Evolutionary conservation across 2,797 vertebrate genomes (phyloP).

Genomic region (Scomberomorus guttatus): DNA sequence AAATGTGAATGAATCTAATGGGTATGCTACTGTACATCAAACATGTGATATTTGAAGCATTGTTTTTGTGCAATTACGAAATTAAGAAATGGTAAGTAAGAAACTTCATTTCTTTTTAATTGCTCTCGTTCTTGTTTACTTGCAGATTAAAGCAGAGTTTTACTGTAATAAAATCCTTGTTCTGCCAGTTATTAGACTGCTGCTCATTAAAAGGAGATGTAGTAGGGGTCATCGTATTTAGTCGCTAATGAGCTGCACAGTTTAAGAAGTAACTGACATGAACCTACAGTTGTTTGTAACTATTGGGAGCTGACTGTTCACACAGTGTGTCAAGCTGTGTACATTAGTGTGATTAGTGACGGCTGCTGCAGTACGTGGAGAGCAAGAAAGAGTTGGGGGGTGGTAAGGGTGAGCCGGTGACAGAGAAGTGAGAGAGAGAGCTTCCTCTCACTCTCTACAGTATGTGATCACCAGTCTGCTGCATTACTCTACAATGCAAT

Average conservation of each 20-base stretch:
- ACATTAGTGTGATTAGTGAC: conserved; percentile 75
- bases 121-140: not conserved
- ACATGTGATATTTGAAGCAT: too few species aligned
- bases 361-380: conserved; percentile 71
- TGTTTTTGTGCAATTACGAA: not conserved
- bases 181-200: conserved; percentile 18
- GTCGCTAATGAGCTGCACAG: conserved; percentile 27
- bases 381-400: conserved; percentile 46
- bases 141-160: conserved; percentile 23
- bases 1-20: not conserved
- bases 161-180: not conserved
- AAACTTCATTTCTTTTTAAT: not conserved
- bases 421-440: conserved; percentile 42
- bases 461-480: conserved; percentile 73
- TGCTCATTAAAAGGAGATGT: not conserved
- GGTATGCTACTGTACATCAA: not conserved
- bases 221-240: not conserved
- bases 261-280: conserved; percentile 24
- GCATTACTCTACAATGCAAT: conserved; percentile 81
- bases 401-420: conserved; percentile 36
- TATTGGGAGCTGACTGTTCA: conserved; percentile 40
- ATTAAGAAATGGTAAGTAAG: not conserved
- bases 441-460: conserved; percentile 58
- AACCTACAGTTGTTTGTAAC: conserved; percentile 26
- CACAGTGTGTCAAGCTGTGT: conserved; percentile 64